Base-by-base conservation (phyloP, 2,797 vertebrate species). In the Momotus momota region DNA sequence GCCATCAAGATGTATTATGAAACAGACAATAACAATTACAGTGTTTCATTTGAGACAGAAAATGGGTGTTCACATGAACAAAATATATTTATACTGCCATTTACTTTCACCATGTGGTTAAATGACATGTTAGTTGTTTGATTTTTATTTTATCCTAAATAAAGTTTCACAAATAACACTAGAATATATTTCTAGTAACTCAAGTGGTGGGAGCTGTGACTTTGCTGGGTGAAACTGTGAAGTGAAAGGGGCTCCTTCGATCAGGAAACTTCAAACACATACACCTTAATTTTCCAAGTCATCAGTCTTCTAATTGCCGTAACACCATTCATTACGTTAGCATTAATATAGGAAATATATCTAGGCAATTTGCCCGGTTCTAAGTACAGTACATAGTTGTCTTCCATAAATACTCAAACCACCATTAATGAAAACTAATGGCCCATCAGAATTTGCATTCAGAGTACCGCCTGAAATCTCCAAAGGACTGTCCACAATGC, bases 371-470 rank as follows among this genome's bases (percentile, higher is more conserved):
- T 97, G 98, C 98, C 98, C 95, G 77, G 88, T 77, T 90, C 95
- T 97, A 97, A 98, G 98, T 97, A 97, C 92, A 98, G 97, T 97
- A 86, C 97, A 97, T 95, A 97, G 98, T 97, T 98, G 98, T 98
- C 98, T 97, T 97, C 92, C 94, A 93, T 97, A 98, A 98, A 98
- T 98, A 98, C 96, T 97, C 94, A 91, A 95, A 93, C 94, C 72
- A 96, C 86, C 94, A 97, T 98, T 98, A 98, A 98, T 98, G 96
- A 97, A 97, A 98, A 98, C 96, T 98, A 98, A 98, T 98, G 97
- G 93, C 94, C 98, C 98, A 97, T 98, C 97, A 95, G 94, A 96
- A 97, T 97, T 95, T 97, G 88, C 95, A 96, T 98, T 98, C 86
- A 18, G 92, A 96, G 73, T 93, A 61, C 94, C 89, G 66, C 58